Evolutionary conservation across 2,113 vertebrate species (phyloP), one percentile per base, ranked within the genome.

Genomic region (Triplophysa siluroides): DNA sequence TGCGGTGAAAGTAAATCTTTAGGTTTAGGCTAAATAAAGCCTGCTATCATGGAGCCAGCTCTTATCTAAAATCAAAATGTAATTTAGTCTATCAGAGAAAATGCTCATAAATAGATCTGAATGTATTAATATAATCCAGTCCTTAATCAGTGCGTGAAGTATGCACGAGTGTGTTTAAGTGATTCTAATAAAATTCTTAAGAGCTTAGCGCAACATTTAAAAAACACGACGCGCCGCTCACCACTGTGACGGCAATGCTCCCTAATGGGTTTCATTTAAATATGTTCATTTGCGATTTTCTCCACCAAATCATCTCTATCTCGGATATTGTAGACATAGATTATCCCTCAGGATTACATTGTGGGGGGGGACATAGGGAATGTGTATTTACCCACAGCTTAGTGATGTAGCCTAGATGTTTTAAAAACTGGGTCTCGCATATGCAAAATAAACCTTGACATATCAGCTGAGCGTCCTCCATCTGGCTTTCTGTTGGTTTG

Each of bases 241-340:
- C 85, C 82, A 83, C 82, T 65, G 88, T 85, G 88, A 90, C 83
- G 60, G 87, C 86, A 78, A 85, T 75, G 80, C 85, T 87, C 87
- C 83, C 89, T 92, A 91, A 92, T 91, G 88, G 89, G 87, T 88
- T 87, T 87, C 86, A 88, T 90, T 90, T 91, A 91, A 92, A 93
- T 91, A 92, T 91, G 88, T 92, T 92, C 86, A 85, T 92, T 92
- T 92, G 89, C 79, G 83, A 89, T 84, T 87, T 87, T 91, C 85
- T 82, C 72, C 81, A 88, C 88, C 87, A 90, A 88, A 92, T 92
- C 89, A 90, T 85, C 73, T 78, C 45, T 65, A 64, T 76, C 62
- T 85, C 84, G 90, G 85, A 88, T 88, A 90, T 87, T 92, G 87
- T 88, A 89, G 88, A 88, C 89, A 83, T 82, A 90, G 91, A 92